Percentiles rank a stretch among this genome's conserved stretches.
Conservation (phyloP, 2,113 vertebrate genomes). For the Columbina picui region DNA sequence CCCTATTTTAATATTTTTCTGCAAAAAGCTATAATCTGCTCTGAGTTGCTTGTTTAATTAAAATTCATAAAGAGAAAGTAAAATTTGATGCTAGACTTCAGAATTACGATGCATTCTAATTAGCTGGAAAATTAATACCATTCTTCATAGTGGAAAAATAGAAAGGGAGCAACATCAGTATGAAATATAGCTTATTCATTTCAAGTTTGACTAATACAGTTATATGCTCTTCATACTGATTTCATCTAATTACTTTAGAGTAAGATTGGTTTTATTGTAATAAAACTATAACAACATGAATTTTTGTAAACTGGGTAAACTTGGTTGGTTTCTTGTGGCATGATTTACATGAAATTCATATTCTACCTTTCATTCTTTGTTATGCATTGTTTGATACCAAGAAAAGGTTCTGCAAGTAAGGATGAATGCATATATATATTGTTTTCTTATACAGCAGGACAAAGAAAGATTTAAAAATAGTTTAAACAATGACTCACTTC, state of each 20-base stretch:
- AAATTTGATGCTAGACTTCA: slow-evolving; percentile 7
- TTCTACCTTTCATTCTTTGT: neutral
- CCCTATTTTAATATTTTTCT: neutral
- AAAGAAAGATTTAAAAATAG: neutral
- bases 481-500: neutral
- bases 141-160: neutral
- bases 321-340: neutral
- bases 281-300: neutral
- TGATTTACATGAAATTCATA: neutral
- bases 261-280: neutral
- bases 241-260: neutral
- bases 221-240: neutral
- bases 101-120: slow-evolving; percentile 21
- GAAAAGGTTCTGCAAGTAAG: neutral
- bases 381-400: neutral
- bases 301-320: neutral
- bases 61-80: neutral
- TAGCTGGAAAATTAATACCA: slow-evolving; percentile 31
- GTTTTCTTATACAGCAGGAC: neutral
- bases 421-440: neutral
- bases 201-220: slow-evolving; percentile 6
- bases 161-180: neutral
- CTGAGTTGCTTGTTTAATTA: slow-evolving; percentile 35
- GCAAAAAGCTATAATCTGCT: neutral
- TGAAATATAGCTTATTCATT: slow-evolving; percentile 24